Conservation (phyloP, 2,797 vertebrate genomes). For the Enteromius trimaculatus region DNA sequence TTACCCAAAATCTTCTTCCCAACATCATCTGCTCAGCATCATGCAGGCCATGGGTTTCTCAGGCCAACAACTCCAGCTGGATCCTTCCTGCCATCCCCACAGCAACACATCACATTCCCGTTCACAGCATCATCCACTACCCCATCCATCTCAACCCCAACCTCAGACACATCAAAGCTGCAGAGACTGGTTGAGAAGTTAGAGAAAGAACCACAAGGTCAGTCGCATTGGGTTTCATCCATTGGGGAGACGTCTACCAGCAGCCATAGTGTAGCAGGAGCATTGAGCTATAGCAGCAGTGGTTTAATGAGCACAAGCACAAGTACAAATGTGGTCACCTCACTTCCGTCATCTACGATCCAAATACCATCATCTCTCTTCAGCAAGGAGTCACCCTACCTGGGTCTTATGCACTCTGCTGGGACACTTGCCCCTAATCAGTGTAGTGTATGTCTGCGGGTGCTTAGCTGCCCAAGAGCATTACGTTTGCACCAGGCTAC, state of each 20-base stretch:
- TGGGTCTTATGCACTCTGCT: slow-evolving; percentile 66
- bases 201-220: slow-evolving; percentile 77
- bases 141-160: slow-evolving; percentile 72
- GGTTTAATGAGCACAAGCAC: slow-evolving; percentile 73
- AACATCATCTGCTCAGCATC: slow-evolving; percentile 72
- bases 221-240: slow-evolving; percentile 71
- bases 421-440: slow-evolving; percentile 81
- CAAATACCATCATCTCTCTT: slow-evolving; percentile 73
- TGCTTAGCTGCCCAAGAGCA: slow-evolving; percentile 89
- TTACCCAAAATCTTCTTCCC: slow-evolving; percentile 82
- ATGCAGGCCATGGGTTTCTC: slow-evolving; percentile 73
- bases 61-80: slow-evolving; percentile 68
- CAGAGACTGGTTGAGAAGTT: slow-evolving; percentile 91
- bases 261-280: slow-evolving; percentile 40
- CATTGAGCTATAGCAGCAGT: slow-evolving; percentile 52
- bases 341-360: slow-evolving; percentile 69
- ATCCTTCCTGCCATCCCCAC: slow-evolving; percentile 72
- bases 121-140: slow-evolving; percentile 71
- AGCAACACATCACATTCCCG: slow-evolving; percentile 75
- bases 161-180: slow-evolving; percentile 91
- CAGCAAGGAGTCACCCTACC: slow-evolving; percentile 73
- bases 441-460: slow-evolving; percentile 88
- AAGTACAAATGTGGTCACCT: slow-evolving; percentile 74
- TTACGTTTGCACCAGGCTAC: slow-evolving; percentile 89
- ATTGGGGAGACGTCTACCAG: slow-evolving; percentile 69